Base-by-base conservation (phyloP, 2,888 invertebrate genomes). In the Ametastegia equiseti region DNA sequence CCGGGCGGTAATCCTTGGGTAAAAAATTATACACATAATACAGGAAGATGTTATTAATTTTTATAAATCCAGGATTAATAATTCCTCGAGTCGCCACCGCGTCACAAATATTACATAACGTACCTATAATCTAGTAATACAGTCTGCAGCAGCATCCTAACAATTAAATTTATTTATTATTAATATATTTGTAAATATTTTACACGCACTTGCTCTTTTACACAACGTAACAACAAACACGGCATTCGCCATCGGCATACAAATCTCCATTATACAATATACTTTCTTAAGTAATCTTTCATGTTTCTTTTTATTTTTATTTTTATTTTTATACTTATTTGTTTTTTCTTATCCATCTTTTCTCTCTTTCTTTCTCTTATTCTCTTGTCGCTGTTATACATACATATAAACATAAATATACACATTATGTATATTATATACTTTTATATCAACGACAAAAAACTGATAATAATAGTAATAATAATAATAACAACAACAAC, bases 121-220 rank as follows among this genome's bases (percentile, higher is more conserved):
- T 85, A 84, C 83, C 85, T 88, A 75, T 75, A 89, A 84, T 85
- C 88, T 89, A 91, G 87, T 91, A 91, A 91, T 91, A 91, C 91
- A 91, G 90, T 91, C 90, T 90, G 91, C 91, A 84, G 85, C 88
- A 89, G 88, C 88, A 83, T 87, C 86, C 88, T 88, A 88, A 88
- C 86, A 88, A 89, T 89, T 89, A 90, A 86, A 83, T 87, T 57
- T 27, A 42, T 78, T 78, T 81, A 88, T 47, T 54, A 33, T 75
- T 71, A 81, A 77, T 80, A 83, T 83, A 84, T 88, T n/a, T n/a
- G n/a, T n/a, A n/a, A 88, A 87, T 90, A 90, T 90, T 88, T 90
- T 90, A 90, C 90, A 90, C 90, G 86, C 89, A 90, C 85, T 90
- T 88, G 88, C 87, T 88, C 90, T 82, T n/a, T n/a, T 42, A 60